Conservation (phyloP, 2,113 vertebrate genomes). For the Hirundichthys speculiger region DNA sequence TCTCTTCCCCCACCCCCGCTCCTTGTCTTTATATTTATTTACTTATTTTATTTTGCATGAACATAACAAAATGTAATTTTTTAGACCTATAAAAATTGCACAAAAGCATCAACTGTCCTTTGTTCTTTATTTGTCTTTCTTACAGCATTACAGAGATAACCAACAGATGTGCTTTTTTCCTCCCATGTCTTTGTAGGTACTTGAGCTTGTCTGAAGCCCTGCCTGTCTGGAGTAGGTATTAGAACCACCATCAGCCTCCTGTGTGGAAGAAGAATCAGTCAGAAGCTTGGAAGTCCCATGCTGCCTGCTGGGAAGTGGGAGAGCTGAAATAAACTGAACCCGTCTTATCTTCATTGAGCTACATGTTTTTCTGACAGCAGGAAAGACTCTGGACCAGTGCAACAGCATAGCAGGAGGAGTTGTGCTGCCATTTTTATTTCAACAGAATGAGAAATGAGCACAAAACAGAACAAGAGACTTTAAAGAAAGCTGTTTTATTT, state of each 20-base stretch:
- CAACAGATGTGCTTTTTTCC: background rate
- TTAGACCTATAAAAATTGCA: too few species aligned
- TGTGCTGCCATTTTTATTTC: slow-evolving; percentile 34
- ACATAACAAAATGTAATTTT: too few species aligned
- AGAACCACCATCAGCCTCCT: slow-evolving; percentile 23
- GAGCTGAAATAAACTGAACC: slow-evolving; percentile 35
- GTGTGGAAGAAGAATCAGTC: slow-evolving; percentile 19
- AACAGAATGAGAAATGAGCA: slow-evolving; percentile 38
- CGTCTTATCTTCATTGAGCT: slow-evolving; percentile 54
- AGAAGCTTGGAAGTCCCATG: slow-evolving; percentile 13
- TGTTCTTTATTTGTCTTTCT: too few species aligned
- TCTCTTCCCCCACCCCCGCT: too few species aligned
- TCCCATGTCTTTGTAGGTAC: slow-evolving; percentile 83
- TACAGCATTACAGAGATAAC: background rate
- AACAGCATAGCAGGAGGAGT: slow-evolving; percentile 38
- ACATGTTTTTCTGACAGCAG: slow-evolving; percentile 8
- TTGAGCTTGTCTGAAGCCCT: slow-evolving; percentile 91
- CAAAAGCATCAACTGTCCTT: too few species aligned
- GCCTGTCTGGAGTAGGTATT: slow-evolving; percentile 7
- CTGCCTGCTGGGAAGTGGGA: slow-evolving; percentile 25
- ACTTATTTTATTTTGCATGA: too few species aligned
- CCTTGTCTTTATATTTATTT: too few species aligned
- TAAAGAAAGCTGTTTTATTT: slow-evolving; percentile 42
- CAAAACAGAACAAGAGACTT: slow-evolving; percentile 52
- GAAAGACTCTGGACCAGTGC: slow-evolving; percentile 39